Evolutionary conservation across 1,140 invertebrate species (phyloP).

Genomic region (Pseudomyrmex dendroicus): DNA sequence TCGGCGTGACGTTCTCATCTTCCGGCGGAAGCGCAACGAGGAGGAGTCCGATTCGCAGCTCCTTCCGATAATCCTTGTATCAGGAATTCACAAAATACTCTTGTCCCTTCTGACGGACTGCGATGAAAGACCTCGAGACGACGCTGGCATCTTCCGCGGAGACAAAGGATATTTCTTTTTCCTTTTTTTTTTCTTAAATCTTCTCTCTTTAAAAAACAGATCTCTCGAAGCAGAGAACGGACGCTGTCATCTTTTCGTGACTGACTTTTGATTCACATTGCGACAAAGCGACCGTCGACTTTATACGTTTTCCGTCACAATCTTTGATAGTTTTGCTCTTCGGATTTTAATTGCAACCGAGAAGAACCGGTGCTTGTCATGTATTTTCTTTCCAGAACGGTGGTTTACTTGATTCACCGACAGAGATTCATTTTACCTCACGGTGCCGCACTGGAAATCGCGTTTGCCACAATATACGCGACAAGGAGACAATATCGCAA

Average conservation of each 20-base stretch:
- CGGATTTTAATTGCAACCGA: background rate
- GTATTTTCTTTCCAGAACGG: background rate
- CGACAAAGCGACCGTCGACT: too few relatives aligned
- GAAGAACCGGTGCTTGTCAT: too few relatives aligned
- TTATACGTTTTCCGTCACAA: too few relatives aligned
- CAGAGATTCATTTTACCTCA: background rate
- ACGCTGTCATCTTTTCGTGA: background rate
- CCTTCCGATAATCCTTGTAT: too few relatives aligned
- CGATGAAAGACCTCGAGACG: background rate
- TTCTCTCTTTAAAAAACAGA: background rate
- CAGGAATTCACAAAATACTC: background rate
- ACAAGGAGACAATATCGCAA: conserved; percentile 3
- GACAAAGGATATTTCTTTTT: background rate
- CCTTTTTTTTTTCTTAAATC: background rate
- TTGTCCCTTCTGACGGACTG: conserved; percentile 17
- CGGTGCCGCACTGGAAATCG: conserved; percentile 1
- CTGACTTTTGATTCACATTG: too few relatives aligned
- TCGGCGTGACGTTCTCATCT: too few relatives aligned
- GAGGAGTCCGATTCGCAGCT: too few relatives aligned
- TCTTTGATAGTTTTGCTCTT: background rate
- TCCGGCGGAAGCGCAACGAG: too few relatives aligned
- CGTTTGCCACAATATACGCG: background rate
- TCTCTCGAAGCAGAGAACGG: background rate
- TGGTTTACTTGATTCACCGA: background rate
- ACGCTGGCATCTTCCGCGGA: conserved; percentile 12